These are phyloP conservation scores for Brachyrhaphis roseni DNA, from an alignment of 2,797 vertebrate genomes.

Conservation along the genomic window DNA sequence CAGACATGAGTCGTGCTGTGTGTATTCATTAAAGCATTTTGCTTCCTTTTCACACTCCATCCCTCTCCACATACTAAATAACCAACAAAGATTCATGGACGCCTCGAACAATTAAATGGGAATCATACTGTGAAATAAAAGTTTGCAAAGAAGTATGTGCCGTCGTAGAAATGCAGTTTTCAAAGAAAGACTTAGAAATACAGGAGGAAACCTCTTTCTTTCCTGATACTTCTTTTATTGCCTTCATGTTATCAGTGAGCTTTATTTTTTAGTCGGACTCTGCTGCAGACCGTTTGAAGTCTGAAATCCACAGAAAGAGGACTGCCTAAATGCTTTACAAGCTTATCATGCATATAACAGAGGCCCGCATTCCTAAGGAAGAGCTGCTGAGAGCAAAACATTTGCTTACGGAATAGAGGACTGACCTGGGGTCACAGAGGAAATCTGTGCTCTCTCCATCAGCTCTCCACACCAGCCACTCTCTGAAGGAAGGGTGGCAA, in stretches of 20 bases:
- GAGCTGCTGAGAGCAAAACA: slow-evolving; percentile 24
- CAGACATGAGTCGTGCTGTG: slow-evolving; percentile 32
- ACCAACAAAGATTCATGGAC: slow-evolving; percentile 3
- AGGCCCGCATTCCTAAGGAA: slow-evolving; percentile 19
- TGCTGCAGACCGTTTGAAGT: neutral
- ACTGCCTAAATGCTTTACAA: slow-evolving; percentile 12
- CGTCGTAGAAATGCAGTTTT: neutral
- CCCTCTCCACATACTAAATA: slow-evolving; percentile 28
- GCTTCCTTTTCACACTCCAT: slow-evolving; percentile 15
- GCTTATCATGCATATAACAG: slow-evolving; percentile 11
- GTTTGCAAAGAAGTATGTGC: slow-evolving; percentile 1
- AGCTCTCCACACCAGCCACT: slow-evolving; percentile 97
- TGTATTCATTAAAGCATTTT: slow-evolving; percentile 28
- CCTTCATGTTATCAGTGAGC: neutral
- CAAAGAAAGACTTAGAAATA: slow-evolving; percentile 6
- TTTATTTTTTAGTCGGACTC: slow-evolving; percentile 8
- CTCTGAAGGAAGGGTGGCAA: slow-evolving; percentile 97
- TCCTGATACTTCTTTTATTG: neutral
- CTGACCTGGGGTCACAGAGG: slow-evolving; percentile 96
- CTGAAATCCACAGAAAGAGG: slow-evolving; percentile 18
- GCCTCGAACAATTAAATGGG: slow-evolving; percentile 18
- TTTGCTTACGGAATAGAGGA: slow-evolving; percentile 19
- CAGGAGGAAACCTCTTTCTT: neutral
- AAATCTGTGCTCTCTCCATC: slow-evolving; percentile 95
- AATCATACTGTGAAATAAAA: slow-evolving; percentile 16